Base-by-base conservation (phyloP, 2,888 invertebrate genomes). In the Tridacna crocea region DNA sequence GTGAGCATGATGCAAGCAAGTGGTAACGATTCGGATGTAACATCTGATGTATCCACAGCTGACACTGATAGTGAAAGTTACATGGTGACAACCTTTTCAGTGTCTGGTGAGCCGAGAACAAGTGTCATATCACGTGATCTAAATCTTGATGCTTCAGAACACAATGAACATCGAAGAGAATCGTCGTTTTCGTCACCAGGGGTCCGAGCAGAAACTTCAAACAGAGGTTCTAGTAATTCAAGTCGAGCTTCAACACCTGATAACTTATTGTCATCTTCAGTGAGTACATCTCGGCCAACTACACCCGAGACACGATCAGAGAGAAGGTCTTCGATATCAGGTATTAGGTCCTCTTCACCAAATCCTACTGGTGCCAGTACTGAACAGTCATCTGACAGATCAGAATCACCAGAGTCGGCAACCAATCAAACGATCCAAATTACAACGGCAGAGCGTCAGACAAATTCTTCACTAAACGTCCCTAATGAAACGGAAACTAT, bases 1-100 rank as follows among this genome's bases (percentile, higher is more conserved):
- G 82, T 63, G 17, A 60, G 61, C 19, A 24, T 70, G 48, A 22
- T 70, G 22, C 70, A 70, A 24, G 55, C 70, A 55, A 27, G 61
- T 26, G 36, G 63, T 70, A 51, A 68, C 51, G 36, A 70, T 19
- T 66, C 58, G 63, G 70, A 70, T 26, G 19, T 36, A n/a, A 63
- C 27, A 3, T 66, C 66, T 0, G 55, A 55, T 55, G 19, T 55
- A 55, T 55, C 68, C n/a, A 58, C 13, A 10, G 19, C 22, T 72
- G 60, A 46, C 55, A 19, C 66, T 15, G 72, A 72, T 26, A 26
- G 24, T 26, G 58, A 58, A 17, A 22, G 51, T 27, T 27, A 19
- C 19, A 19, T 11, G 26, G 66, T 27, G 36, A 36, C n/a, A 13
- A 51, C 17, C 22, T 17, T n/a, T 17, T 27, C 27, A 27, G 27